Evolutionary conservation across 2,888 invertebrate genomes (phyloP).

Genomic region (Phaonia tiefii): DNA sequence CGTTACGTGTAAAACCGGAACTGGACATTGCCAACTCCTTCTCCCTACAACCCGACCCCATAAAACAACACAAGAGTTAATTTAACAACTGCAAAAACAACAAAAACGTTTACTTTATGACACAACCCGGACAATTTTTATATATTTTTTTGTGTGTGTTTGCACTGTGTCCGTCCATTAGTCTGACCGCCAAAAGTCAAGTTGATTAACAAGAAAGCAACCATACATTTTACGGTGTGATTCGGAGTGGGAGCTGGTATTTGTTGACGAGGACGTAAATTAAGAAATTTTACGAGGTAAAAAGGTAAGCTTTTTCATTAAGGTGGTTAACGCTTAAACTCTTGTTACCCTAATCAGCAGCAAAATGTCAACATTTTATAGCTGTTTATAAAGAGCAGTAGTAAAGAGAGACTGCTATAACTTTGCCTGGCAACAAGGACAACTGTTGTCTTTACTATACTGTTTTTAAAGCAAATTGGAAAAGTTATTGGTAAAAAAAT

Average conservation of each 20-base stretch:
- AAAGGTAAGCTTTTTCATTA: conserved; percentile 38
- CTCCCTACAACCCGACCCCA: conserved; percentile 1
- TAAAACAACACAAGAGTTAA: conserved; percentile 20
- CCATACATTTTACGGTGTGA: conserved; percentile 9
- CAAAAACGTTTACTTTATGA: conserved; percentile 40
- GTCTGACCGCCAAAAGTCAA: conserved; percentile 27
- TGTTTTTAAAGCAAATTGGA: no score
- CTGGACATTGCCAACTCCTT: conserved; percentile 50
- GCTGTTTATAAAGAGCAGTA: conserved; percentile 34
- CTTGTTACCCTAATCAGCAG: conserved; percentile 20
- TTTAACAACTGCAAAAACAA: conserved; percentile 35
- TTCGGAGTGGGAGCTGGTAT: background rate
- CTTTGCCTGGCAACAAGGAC: background rate
- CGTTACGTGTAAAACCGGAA: conserved; percentile 37
- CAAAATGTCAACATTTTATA: conserved; percentile 47
- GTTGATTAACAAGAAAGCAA: conserved; percentile 53
- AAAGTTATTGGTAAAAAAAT: conserved; percentile 10
- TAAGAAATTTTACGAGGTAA: conserved; percentile 53
- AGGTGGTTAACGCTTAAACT: conserved; percentile 18
- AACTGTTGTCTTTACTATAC: background rate
- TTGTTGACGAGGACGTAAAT: conserved; percentile 41
- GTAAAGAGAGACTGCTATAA: conserved; percentile 15
- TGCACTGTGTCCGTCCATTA: background rate
- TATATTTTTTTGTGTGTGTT: conserved; percentile 9
- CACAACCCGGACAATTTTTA: conserved; percentile 41